phyloP scores from a whole-genome alignment of 2,888 invertebrate genomes.

The Chaitophorus viminalis region DNA sequence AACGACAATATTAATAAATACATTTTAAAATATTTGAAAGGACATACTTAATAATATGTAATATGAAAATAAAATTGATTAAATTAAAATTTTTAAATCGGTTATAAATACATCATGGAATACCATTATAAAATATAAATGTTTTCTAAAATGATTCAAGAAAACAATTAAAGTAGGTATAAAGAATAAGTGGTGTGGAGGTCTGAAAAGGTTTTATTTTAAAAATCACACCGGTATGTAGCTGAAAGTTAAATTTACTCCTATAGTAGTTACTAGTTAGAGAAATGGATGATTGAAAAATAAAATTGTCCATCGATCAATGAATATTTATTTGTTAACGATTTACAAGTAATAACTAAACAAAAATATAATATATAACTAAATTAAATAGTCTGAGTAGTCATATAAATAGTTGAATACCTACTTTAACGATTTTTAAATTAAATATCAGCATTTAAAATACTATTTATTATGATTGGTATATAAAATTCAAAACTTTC shows the following conservation, averaged over 20 bases:
- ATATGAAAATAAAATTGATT: background rate
- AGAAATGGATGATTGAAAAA: background rate
- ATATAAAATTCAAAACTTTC: too few relatives aligned
- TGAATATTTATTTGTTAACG: too few relatives aligned
- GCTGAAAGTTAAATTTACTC: constrained; percentile 5
- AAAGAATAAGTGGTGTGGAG: background rate
- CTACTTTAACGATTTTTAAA: too few relatives aligned
- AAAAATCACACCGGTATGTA: background rate
- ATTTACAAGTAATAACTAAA: too few relatives aligned
- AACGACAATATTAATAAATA: too few relatives aligned
- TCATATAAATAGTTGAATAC: too few relatives aligned
- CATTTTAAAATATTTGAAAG: constrained; percentile 12
- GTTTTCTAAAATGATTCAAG: background rate
- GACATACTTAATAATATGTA: background rate
- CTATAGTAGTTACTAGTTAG: background rate
- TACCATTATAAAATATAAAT: constrained; percentile 1
- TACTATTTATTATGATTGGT: too few relatives aligned
- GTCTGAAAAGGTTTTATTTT: constrained; percentile 6
- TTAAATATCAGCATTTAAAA: too few relatives aligned
- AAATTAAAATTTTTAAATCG: background rate
- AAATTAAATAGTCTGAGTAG: too few relatives aligned
- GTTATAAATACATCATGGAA: background rate
- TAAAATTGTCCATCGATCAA: background rate
- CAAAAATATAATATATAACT: too few relatives aligned
- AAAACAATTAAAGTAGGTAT: background rate